These are phyloP conservation scores for Vannuccia rotundouncinata DNA, from an alignment of 2,888 invertebrate genomes.

Conservation along the genomic window DNA sequence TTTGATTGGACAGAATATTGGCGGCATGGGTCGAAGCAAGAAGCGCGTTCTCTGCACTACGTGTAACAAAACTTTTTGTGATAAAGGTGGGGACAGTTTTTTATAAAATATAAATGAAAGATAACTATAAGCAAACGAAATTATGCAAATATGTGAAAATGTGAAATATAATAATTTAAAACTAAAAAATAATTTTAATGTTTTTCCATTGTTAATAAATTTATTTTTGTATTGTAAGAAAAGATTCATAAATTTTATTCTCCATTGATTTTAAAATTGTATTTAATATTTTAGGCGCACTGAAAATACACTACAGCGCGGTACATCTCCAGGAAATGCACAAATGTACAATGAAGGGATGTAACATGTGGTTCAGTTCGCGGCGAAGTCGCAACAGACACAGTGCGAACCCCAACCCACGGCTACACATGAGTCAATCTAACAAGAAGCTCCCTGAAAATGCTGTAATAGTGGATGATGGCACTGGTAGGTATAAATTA, in stretches of 20 bases:
- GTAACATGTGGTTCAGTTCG: conserved; percentile 98
- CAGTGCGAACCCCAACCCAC: conserved; percentile 95
- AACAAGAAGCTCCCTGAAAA: conserved; percentile 70
- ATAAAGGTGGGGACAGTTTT: conserved; percentile 67
- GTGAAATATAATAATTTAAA: not conserved
- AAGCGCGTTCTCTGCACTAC: conserved; percentile 95
- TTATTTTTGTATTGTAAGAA: no score
- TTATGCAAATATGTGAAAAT: not conserved
- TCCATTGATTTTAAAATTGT: not conserved
- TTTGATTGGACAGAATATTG: not conserved
- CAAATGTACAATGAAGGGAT: conserved; percentile 94
- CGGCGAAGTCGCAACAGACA: conserved; percentile 87
- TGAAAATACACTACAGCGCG: conserved; percentile 97
- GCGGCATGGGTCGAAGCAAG: conserved; percentile 59
- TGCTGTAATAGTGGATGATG: conserved; percentile 57
- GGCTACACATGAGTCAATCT: conserved; percentile 87
- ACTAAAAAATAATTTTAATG: not conserved
- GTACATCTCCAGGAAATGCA: conserved; percentile 97
- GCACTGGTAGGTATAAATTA: conserved; percentile 27
- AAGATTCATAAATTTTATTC: no score
- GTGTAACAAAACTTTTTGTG: conserved; percentile 96
- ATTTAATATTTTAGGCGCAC: conserved; percentile 65
- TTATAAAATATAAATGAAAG: not conserved
- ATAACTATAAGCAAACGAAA: not conserved
- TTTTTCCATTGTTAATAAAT: no score